Conservation (phyloP, 92 coral and sea anemone genomes). For the Parazoanthus darwini region DNA sequence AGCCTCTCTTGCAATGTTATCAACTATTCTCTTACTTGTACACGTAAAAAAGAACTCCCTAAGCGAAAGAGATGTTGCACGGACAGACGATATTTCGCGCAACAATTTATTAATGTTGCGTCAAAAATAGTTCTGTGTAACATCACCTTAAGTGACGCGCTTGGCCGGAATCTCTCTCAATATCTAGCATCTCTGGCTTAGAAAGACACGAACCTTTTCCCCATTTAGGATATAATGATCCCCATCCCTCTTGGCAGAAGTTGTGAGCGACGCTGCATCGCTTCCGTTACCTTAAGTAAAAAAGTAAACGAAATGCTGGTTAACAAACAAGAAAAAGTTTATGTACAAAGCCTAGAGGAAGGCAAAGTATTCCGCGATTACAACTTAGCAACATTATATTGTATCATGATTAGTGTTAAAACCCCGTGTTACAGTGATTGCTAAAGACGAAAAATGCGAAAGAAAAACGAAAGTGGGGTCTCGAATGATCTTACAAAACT, state of each 20-base stretch:
- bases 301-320: neutral
- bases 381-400: neutral
- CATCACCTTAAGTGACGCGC: too few species aligned
- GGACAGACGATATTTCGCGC: too few species aligned
- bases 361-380: neutral
- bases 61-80: too few species aligned
- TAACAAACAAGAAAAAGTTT: neutral
- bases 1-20: too few species aligned
- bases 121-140: too few species aligned
- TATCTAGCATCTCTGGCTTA: too few species aligned
- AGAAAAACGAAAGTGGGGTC: too few species aligned
- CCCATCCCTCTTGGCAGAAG: constrained; percentile 76
- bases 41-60: too few species aligned
- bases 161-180: too few species aligned
- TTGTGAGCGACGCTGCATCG: constrained; percentile 78
- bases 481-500: too few species aligned
- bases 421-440: neutral
- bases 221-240: constrained; percentile 75
- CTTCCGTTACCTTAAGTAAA: constrained; percentile 66
- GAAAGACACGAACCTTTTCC: constrained; percentile 54
- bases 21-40: too few species aligned
- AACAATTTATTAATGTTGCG: too few species aligned
- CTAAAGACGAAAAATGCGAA: neutral
- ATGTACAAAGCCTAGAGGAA: neutral
- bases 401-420: neutral